These are phyloP conservation scores for Glaucidium brasilianum DNA, from an alignment of 2,113 vertebrate species.

Conservation along the genomic window DNA sequence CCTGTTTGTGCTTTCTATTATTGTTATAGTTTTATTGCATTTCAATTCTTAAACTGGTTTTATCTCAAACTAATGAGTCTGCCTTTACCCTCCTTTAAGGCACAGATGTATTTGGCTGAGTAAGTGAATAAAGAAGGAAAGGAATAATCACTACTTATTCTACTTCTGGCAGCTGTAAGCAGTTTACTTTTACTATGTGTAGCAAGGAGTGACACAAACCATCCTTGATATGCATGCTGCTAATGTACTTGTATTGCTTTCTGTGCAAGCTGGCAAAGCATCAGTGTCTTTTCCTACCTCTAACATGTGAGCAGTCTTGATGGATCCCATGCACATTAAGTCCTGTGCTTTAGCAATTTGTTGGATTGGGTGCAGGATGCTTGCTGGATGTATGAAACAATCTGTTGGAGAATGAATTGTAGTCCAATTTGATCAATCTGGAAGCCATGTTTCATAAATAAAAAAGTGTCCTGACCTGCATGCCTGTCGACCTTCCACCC, in stretches of 20 bases:
- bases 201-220: not conserved
- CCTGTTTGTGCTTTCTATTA: no score
- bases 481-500: not conserved
- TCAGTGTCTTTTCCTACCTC: not conserved
- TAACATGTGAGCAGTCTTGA: accelerated
- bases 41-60: no score
- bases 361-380: not conserved
- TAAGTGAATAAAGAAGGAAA: not conserved
- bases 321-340: accelerated
- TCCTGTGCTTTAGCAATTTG: not conserved
- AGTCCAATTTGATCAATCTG: not conserved
- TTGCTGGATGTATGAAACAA: not conserved
- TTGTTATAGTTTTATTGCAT: no score
- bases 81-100: not conserved
- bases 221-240: not conserved
- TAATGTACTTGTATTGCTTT: not conserved
- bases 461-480: not conserved
- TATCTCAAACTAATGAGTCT: no score
- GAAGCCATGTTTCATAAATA: not conserved
- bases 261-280: not conserved
- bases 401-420: not conserved
- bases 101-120: not conserved
- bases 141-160: not conserved
- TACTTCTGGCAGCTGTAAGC: not conserved
- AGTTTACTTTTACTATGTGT: not conserved